Evolutionary conservation across 2,113 vertebrate species (phyloP).

Genomic region (Entelurus aequoreus): DNA sequence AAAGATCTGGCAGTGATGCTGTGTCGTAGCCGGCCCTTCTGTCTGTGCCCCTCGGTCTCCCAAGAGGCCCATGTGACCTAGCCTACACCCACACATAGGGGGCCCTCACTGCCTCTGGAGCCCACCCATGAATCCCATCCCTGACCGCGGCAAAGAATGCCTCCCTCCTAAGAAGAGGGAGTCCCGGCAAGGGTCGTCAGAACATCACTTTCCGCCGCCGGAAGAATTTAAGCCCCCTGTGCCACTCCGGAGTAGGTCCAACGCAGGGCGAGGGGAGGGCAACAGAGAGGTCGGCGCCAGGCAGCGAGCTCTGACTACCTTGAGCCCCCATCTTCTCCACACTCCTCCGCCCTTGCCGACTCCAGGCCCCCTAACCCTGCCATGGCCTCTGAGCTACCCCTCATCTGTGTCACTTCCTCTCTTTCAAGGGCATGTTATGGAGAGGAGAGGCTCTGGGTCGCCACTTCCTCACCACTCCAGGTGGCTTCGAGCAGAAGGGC

Average conservation of each 20-base stretch:
- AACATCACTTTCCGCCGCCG: constrained; percentile 49
- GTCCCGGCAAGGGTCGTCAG: constrained; percentile 67
- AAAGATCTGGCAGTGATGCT: constrained; percentile 68
- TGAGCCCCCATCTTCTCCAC: constrained; percentile 49
- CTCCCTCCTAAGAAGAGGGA: constrained; percentile 80
- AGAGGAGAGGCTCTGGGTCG: constrained; percentile 59
- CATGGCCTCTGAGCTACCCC: constrained; percentile 67
- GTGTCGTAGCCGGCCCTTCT: constrained; percentile 57
- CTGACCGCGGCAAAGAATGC: constrained; percentile 75
- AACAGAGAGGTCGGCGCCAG: constrained; percentile 52
- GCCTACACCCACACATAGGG: constrained; percentile 61
- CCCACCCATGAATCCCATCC: constrained; percentile 78
- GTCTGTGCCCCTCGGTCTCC: constrained; percentile 64
- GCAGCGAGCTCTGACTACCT: constrained; percentile 43
- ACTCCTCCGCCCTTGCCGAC: constrained; percentile 57
- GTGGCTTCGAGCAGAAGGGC: constrained; percentile 62
- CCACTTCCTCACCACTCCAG: constrained; percentile 58
- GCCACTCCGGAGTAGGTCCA: constrained; percentile 58
- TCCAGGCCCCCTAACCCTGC: constrained; percentile 50
- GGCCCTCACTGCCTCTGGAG: constrained; percentile 63
- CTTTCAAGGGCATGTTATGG: constrained; percentile 54
- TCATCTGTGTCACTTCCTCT: constrained; percentile 57
- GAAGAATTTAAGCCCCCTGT: constrained; percentile 75
- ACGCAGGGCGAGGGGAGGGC: constrained; percentile 54
- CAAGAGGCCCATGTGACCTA: constrained; percentile 79